Base-by-base conservation (phyloP, 2,113 vertebrate genomes). In the Chaenogobius annularis region DNA sequence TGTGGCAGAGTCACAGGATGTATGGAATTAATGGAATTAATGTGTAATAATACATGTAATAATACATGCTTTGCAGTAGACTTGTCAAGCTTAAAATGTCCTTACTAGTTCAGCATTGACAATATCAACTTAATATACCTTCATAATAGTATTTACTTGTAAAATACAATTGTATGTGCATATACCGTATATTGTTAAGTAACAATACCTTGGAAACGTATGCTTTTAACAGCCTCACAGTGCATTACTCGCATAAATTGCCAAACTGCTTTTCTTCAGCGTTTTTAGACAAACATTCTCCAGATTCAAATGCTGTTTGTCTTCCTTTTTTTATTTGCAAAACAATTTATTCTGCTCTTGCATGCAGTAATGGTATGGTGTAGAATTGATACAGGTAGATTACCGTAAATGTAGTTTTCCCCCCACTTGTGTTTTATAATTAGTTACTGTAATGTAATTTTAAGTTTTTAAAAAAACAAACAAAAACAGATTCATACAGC, bases 381-480 rank as follows among this genome's bases (percentile, higher is more conserved):
- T 87, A 35, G 26, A 15, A 26, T 35, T 17, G 50, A n/a, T 26
- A 10, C 1, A 81, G 85, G 84, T 87, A 90, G 83, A 77, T 90
- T 83, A 83, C 74, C 82, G 71, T 84, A 84, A 81, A 83, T 77
- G 81, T 91, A 86, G 83, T 89, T 93, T 91, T 89, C 86, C 20
- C 89, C 89, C 86, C 85, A 82, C 74, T 73, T 92, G 84, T 89
- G 90, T 88, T 89, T 91, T 88, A 88, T 88, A 88, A 82, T 83
- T 90, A 88, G 80, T 70, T 9, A 81, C 69, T 90, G 88, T 88
- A 90, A 87, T 92, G 88, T 91, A 85, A 88, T 82, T 77, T 31
- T 79, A 88, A 85, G 76, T n/a, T 77, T 92, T 92, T 92, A 90
- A 92, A 91, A 88, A 81, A 79, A 87, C 73, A 75, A 56, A 55